Conservation (phyloP, 1,140 invertebrate species). For the Drosophila varians region DNA sequence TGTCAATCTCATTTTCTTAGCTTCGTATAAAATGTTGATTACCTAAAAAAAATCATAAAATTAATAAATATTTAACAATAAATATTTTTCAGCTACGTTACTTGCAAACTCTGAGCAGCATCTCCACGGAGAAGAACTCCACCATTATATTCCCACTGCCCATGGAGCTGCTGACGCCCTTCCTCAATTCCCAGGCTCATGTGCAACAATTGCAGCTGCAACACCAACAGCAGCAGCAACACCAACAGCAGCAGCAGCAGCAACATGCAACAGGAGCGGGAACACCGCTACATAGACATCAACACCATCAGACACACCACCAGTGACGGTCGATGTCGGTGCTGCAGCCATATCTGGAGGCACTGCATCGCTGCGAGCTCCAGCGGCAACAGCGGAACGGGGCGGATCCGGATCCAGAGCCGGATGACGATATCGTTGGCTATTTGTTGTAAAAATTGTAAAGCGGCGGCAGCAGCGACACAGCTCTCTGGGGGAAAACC, state of each 20-base stretch:
- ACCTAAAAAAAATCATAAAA: background rate
- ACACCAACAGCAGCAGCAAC: conserved; percentile 29
- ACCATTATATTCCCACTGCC: conserved; percentile 96
- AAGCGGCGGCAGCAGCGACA: conserved; percentile 21
- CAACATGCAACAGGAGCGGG: conserved; percentile 42
- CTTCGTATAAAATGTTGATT: too few relatives aligned
- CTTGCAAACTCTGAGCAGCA: conserved; percentile 91
- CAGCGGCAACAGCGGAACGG: conserved; percentile 39
- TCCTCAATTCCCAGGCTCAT: conserved; percentile 62
- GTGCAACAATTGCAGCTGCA: conserved; percentile 21
- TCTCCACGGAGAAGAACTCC: conserved; percentile 96
- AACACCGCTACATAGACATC: conserved; percentile 49
- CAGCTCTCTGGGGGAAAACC: background rate
- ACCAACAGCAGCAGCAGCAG: conserved; percentile 60
- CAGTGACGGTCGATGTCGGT: conserved; percentile 77
- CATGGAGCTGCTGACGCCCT: conserved; percentile 87
- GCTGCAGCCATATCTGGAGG: conserved; percentile 74
- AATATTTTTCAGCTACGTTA: conserved; percentile 63
- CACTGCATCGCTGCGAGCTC: conserved; percentile 71
- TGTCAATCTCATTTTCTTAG: too few relatives aligned
- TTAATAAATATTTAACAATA: background rate
- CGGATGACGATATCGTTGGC: conserved; percentile 56
- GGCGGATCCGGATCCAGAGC: background rate
- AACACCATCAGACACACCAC: conserved; percentile 56
- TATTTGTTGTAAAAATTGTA: conserved; percentile 42